phyloP scores from a whole-genome alignment of 2,113 vertebrate species.

The Copsychus sechellarum region DNA sequence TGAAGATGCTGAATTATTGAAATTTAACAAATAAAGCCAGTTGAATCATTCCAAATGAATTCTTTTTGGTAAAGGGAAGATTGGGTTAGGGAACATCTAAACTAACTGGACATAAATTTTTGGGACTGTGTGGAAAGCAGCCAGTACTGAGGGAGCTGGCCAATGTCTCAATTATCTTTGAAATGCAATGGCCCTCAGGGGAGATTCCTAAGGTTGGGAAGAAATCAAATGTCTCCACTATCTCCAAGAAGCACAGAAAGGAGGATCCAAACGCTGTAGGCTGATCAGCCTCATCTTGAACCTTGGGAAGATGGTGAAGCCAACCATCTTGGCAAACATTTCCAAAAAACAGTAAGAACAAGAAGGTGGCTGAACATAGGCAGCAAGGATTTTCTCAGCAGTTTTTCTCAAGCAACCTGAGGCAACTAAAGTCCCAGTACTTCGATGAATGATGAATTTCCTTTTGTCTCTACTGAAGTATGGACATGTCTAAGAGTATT shows the following conservation, averaged over 20 bases:
- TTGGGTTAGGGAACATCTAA: not conserved
- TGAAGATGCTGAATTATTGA: not conserved
- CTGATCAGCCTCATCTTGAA: not conserved
- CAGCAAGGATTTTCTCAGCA: not conserved
- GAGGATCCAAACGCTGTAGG: not conserved
- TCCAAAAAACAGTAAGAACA: not conserved
- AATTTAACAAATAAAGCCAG: not conserved
- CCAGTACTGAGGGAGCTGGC: not conserved
- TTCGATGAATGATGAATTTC: not conserved
- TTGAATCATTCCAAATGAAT: not conserved
- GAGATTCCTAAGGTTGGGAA: not conserved
- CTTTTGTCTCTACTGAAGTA: not conserved
- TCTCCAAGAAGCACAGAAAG: not conserved
- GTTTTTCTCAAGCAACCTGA: not conserved
- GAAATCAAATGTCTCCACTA: not conserved
- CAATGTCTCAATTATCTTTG: not conserved
- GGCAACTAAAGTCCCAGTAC: not conserved
- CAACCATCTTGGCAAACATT: not conserved
- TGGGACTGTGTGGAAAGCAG: not conserved
- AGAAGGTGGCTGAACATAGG: fast-evolving
- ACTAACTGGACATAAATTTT: not conserved
- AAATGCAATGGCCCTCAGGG: not conserved
- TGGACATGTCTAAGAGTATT: not conserved
- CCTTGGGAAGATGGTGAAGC: not conserved
- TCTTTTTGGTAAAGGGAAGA: not conserved